Evolutionary conservation across 2,113 vertebrate species (phyloP), one percentile per base, ranked within the genome.

Genomic region (Pollachius pollachius): DNA sequence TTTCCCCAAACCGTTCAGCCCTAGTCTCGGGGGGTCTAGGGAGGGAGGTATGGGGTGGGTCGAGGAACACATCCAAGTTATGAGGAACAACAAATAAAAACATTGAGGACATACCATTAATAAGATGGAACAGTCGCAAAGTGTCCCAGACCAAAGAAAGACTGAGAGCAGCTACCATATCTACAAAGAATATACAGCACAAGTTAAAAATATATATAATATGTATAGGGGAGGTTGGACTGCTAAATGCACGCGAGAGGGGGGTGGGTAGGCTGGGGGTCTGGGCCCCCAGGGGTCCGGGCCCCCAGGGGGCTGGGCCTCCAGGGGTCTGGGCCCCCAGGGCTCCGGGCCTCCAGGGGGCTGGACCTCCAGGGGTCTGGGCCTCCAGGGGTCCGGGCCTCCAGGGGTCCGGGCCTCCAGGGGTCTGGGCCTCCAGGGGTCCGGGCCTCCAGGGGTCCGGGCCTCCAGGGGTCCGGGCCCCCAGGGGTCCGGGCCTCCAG

Each of bases 391-490:
- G 27, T 27, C 4, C 2, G 4, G 27, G 4, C 27, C 27, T 27
- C 27, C 27, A 27, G 27, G 27, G 27, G 27, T 27, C 27, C 27
- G 27, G 27, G 4, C 27, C 27, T 27, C 27, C 27, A 27, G 27
- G 27, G 27, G 27, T 27, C 27, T 27, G 27, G 27, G 4, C 27
- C 27, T 27, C 4, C 27, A 27, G 27, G 27, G 27, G 27, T 27
- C 27, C 2, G 27, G 27, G 4, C 27, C 27, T 27, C 27, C 27
- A 27, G 27, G 27, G 27, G 27, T 27, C 27, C 4, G 27, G 27
- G 4, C 27, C 27, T 27, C 4, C 27, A 98, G 87, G 97, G 91
- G 86, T 96, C 94, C 70, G 96, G 76, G 73, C 74, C 67, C 73
- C 76, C 91, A 96, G 27, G 27, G 27, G 27, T 27, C 27, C 27